phyloP scores from a whole-genome alignment of 2,888 invertebrate species.

The Ommatoiulus sabulosus region DNA sequence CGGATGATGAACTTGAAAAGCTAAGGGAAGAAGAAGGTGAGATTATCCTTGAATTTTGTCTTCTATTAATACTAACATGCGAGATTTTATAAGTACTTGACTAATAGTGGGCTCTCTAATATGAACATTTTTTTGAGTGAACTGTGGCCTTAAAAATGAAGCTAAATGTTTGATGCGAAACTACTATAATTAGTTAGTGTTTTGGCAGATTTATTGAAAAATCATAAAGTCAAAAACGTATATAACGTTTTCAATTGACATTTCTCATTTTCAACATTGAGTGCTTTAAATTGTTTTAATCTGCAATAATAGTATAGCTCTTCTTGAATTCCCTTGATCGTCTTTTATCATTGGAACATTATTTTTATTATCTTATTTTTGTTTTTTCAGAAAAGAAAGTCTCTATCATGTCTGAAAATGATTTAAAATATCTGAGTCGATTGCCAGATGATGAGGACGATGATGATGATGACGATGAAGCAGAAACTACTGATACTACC shows the following conservation, averaged over 20 bases:
- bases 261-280: no score
- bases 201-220: no score
- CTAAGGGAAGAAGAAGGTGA: conserved; percentile 89
- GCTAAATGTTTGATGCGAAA: background rate
- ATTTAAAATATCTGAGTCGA: conserved; percentile 73
- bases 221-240: no score
- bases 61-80: background rate
- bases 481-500: conserved; percentile 1
- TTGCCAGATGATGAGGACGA: conserved; percentile 72
- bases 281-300: no score
- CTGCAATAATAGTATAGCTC: background rate
- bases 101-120: background rate
- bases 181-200: no score
- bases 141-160: no score
- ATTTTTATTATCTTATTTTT: no score
- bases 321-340: background rate
- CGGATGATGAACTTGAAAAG: conserved; percentile 92
- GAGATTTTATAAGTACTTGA: background rate
- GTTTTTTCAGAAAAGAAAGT: conserved; percentile 78
- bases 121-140: no score
- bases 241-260: no score
- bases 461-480: conserved; percentile 64
- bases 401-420: conserved; percentile 78
- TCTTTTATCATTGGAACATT: background rate
- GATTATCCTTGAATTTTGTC: conserved; percentile 52